phyloP scores from a whole-genome alignment of 2,888 invertebrate species.

The Drosophila paranaensis region DNA sequence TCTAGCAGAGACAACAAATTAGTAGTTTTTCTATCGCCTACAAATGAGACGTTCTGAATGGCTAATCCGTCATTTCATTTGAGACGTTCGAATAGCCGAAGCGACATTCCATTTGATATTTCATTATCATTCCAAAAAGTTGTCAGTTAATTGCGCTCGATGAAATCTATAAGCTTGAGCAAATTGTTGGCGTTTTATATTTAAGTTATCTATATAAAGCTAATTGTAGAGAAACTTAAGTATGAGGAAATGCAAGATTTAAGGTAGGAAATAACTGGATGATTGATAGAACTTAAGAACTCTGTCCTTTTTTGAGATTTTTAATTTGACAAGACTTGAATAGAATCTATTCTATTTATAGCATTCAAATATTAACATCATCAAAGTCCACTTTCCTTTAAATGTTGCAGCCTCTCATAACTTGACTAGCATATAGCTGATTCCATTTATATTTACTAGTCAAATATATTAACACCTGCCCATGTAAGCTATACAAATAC shows the following conservation, averaged over 20 bases:
- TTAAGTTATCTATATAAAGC: not conserved
- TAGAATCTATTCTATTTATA: not conserved
- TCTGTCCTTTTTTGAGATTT: too few relatives aligned
- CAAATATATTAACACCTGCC: not conserved
- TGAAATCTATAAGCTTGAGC: not conserved
- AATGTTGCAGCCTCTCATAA: not conserved
- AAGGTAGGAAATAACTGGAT: not conserved
- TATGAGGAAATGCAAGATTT: too few relatives aligned
- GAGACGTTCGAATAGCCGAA: not conserved
- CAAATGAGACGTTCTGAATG: slow-evolving; percentile 11
- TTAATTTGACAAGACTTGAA: too few relatives aligned
- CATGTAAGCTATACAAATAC: not conserved
- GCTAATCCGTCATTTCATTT: slow-evolving; percentile 3
- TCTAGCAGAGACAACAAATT: not conserved
- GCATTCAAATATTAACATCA: not conserved
- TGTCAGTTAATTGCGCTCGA: slow-evolving; percentile 11
- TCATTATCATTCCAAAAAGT: slow-evolving; percentile 4
- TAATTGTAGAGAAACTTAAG: not conserved
- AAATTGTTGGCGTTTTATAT: not conserved
- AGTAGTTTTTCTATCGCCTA: slow-evolving; percentile 8
- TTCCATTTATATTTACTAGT: not conserved
- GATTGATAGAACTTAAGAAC: not conserved
- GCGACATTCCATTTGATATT: slow-evolving; percentile 25
- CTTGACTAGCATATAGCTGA: not conserved
- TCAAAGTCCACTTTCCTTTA: not conserved